A percentile compares a stretch with the other conserved stretches of the same genome.
These are phyloP conservation scores for Alethe diademata DNA, from an alignment of 2,113 vertebrate species.

Conservation along the genomic window DNA sequence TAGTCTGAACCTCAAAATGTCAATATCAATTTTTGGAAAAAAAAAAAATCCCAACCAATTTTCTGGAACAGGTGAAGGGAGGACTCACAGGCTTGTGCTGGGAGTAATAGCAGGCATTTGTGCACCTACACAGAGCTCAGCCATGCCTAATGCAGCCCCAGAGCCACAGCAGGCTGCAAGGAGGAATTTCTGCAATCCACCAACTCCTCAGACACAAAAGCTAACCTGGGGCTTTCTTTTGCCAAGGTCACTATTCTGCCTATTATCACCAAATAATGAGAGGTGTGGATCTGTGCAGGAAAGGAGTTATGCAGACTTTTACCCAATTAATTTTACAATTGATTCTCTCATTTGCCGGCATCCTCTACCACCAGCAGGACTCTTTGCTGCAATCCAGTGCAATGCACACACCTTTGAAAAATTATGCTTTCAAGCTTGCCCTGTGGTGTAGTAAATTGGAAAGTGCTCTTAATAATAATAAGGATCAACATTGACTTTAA, in stretches of 20 bases:
- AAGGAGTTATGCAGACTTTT: neutral
- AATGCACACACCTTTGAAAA: constrained; percentile 77
- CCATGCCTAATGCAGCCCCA: neutral
- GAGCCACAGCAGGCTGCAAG: neutral
- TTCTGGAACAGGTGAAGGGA: neutral
- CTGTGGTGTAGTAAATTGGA: constrained; percentile 79
- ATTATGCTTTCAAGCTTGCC: constrained; percentile 77
- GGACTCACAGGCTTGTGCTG: neutral
- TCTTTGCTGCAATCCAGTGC: constrained; percentile 33
- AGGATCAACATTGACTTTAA: constrained; percentile 84
- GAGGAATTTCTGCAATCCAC: neutral
- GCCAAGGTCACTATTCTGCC: neutral
- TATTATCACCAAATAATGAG: constrained; percentile 42
- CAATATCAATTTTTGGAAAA: neutral
- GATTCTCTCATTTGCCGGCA: constrained; percentile 23
- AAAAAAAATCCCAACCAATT: neutral
- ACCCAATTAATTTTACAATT: constrained; percentile 55
- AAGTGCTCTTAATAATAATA: constrained; percentile 84
- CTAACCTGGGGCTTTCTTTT: neutral
- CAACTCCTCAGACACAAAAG: fast-evolving
- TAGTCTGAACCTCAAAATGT: neutral
- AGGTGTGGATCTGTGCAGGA: neutral
- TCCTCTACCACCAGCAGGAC: constrained; percentile 6
- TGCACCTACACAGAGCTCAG: neutral
- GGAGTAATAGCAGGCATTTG: neutral